Conservation (phyloP, 1,140 invertebrate genomes). For the Cyphomyrmex costatus region DNA sequence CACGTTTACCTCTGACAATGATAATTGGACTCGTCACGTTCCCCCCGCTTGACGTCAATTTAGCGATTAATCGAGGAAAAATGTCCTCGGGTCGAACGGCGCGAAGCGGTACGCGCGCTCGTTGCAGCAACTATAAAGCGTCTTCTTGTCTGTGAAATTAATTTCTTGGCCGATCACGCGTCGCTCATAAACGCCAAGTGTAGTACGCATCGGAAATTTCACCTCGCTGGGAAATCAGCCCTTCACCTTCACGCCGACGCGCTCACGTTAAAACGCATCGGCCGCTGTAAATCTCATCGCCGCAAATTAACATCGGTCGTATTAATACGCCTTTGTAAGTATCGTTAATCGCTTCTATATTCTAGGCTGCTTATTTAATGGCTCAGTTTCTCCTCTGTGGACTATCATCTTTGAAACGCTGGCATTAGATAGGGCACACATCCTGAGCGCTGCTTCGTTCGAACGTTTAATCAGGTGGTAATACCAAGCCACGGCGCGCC, state of each 20-base stretch:
- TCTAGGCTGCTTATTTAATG: neutral
- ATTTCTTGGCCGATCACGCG: constrained; percentile 59
- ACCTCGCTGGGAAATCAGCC: constrained; percentile 37
- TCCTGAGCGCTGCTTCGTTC: neutral
- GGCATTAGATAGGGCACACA: constrained; percentile 3
- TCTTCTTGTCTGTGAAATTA: constrained; percentile 55
- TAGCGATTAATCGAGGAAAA: constrained; percentile 67
- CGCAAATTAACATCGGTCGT: constrained; percentile 27
- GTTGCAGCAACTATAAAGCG: constrained; percentile 13
- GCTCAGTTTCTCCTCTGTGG: neutral
- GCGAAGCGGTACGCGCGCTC: neutral
- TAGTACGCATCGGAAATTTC: constrained; percentile 15
- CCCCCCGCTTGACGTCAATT: constrained; percentile 59
- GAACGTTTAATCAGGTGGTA: neutral
- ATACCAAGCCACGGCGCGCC: neutral
- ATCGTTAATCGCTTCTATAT: constrained; percentile 27
- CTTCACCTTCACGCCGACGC: constrained; percentile 51
- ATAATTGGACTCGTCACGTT: constrained; percentile 72
- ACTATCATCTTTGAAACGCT: neutral
- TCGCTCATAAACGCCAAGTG: constrained; percentile 40
- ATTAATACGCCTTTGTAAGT: constrained; percentile 13
- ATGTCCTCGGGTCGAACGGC: constrained; percentile 49
- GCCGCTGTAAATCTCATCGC: constrained; percentile 30
- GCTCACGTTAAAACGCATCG: neutral
- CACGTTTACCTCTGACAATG: constrained; percentile 70